A percentile compares a stretch with the other conserved stretches of the same genome.
phyloP scores from a whole-genome alignment of 2,888 invertebrate genomes.

The Ophion obscuratus region DNA sequence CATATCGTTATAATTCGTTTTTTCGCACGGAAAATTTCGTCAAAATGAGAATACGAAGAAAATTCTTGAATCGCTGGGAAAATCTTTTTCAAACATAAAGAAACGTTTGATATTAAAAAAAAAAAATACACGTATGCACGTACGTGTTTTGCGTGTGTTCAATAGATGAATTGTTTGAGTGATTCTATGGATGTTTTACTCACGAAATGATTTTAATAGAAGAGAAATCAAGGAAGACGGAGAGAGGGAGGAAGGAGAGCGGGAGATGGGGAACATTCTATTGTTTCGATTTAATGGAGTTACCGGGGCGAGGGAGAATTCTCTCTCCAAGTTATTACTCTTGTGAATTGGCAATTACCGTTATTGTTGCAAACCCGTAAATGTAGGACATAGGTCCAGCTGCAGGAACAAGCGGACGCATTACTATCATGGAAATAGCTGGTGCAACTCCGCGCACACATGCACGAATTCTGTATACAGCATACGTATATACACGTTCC shows the following conservation, averaged over 20 bases:
- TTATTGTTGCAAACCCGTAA: constrained; percentile 78
- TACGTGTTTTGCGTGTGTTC: background rate
- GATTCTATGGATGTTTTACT: constrained; percentile 27
- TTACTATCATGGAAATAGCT: constrained; percentile 70
- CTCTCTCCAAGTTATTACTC: constrained; percentile 75
- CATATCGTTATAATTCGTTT: background rate
- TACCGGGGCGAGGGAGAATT: constrained; percentile 60
- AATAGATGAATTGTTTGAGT: constrained; percentile 27
- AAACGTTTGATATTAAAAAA: background rate
- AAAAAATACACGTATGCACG: background rate
- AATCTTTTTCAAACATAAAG: background rate
- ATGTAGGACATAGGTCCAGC: constrained; percentile 75
- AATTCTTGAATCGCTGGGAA: background rate
- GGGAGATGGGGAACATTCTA: constrained; percentile 59
- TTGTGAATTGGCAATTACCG: constrained; percentile 80
- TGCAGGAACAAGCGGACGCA: constrained; percentile 72
- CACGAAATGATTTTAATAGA: constrained; percentile 52
- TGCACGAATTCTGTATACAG: constrained; percentile 1
- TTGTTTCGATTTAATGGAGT: constrained; percentile 71
- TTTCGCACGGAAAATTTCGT: background rate
- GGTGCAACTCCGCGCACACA: constrained; percentile 50
- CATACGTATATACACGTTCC: background rate
- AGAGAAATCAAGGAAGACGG: constrained; percentile 57
- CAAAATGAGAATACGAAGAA: too few species aligned
- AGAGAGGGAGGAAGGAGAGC: constrained; percentile 44